phyloP scores from a whole-genome alignment of 1,140 invertebrate species.

The Megalonaias nervosa region DNA sequence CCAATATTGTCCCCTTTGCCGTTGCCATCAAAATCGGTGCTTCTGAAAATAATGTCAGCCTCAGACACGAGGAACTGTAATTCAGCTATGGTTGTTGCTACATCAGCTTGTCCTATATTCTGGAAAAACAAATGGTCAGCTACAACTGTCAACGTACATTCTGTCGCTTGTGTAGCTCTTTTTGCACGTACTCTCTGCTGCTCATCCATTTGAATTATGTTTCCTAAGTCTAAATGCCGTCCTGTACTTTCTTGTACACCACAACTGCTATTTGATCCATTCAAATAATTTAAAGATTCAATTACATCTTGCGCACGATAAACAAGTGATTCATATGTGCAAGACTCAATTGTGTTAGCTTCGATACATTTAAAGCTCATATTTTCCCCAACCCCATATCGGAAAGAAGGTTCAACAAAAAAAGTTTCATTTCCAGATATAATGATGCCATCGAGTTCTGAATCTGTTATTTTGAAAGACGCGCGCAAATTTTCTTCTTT shows the following conservation, averaged over 20 bases:
- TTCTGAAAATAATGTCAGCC: constrained; percentile 56
- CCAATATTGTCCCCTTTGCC: constrained; percentile 60
- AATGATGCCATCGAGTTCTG: constrained; percentile 14
- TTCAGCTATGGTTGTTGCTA: constrained; percentile 45
- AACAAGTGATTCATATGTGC: too few species aligned
- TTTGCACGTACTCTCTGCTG: constrained; percentile 15
- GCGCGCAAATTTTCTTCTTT: neutral
- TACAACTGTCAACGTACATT: constrained; percentile 51
- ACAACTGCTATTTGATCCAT: too few species aligned
- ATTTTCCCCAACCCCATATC: too few species aligned
- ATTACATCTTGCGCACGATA: too few species aligned
- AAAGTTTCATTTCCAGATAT: neutral
- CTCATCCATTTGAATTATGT: too few species aligned
- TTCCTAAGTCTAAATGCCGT: too few species aligned
- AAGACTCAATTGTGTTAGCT: too few species aligned
- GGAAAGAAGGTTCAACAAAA: constrained; percentile 12
- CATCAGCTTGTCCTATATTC: constrained; percentile 36
- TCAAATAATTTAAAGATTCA: too few species aligned
- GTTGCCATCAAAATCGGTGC: constrained; percentile 61
- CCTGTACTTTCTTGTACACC: too few species aligned
- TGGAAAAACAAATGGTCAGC: constrained; percentile 56
- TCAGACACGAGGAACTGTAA: constrained; percentile 47
- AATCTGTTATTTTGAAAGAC: constrained; percentile 4
- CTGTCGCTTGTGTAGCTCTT: constrained; percentile 9
- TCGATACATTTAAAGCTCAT: too few species aligned